Percentiles rank a stretch among this genome's conserved stretches.
Evolutionary conservation across 2,797 vertebrate genomes (phyloP).

Genomic region (Acomys russatus): DNA sequence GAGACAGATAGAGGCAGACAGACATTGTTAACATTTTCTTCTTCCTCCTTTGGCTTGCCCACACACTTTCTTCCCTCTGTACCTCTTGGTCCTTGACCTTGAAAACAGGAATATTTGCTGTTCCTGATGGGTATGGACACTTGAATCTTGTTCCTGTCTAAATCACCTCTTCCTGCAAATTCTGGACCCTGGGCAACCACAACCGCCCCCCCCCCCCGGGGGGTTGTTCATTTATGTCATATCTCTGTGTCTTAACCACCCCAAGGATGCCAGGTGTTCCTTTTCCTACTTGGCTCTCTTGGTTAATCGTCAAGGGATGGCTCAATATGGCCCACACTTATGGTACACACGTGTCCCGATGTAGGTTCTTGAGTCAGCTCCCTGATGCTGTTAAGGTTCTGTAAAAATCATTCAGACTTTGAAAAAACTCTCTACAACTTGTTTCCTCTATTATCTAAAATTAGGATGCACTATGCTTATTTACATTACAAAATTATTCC

Average conservation of each 20-base stretch:
- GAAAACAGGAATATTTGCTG: neutral
- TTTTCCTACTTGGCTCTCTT: neutral
- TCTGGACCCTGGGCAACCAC: neutral
- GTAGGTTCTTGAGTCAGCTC: neutral
- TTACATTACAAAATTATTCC: conserved; percentile 63
- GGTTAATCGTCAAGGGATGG: neutral
- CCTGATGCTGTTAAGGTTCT: neutral
- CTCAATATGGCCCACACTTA: neutral
- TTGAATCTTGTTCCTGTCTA: neutral
- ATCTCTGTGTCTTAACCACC: neutral
- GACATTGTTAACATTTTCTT: neutral
- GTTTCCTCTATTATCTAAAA: conserved; percentile 52
- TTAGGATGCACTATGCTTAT: neutral
- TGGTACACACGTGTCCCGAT: rapidly evolving
- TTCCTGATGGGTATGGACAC: neutral
- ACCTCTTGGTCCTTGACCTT: conserved; percentile 35
- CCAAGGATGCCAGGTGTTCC: neutral
- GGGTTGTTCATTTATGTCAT: neutral
- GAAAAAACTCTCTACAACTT: conserved; percentile 9
- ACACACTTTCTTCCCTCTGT: neutral
- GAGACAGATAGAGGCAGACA: too few relatives aligned
- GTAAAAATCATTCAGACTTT: conserved; percentile 12
- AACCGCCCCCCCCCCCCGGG: neutral
- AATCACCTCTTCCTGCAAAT: too few relatives aligned
- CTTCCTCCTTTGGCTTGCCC: neutral